Evolutionary conservation across 2,797 vertebrate genomes (phyloP).

Genomic region (Triplophysa bombifrons): DNA sequence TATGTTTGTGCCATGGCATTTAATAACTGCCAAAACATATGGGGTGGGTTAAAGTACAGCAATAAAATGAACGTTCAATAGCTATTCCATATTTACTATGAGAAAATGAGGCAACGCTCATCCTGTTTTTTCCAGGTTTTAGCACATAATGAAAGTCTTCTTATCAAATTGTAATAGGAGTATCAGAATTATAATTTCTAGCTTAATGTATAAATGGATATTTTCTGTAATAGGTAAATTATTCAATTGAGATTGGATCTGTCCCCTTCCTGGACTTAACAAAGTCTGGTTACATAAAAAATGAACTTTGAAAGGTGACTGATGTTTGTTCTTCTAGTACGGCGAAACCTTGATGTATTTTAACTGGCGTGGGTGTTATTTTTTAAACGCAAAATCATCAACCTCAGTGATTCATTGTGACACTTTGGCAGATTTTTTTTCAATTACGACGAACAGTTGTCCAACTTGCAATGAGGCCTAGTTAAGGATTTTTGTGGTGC

Average conservation of each 20-base stretch:
- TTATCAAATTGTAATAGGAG: not conserved
- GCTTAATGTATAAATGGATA: not conserved
- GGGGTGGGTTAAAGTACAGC: not conserved
- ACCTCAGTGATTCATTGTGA: not conserved
- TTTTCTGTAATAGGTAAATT: not conserved
- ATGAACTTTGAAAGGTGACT: constrained; percentile 63
- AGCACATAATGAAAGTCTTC: not conserved
- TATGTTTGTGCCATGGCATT: not conserved
- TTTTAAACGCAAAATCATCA: not conserved
- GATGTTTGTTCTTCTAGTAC: constrained; percentile 69
- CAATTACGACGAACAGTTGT: not conserved
- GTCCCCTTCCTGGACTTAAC: not conserved
- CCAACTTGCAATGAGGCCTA: not conserved
- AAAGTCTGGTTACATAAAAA: constrained; percentile 56
- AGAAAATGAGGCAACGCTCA: not conserved
- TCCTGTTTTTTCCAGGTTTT: not conserved
- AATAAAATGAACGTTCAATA: not conserved
- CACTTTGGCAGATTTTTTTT: not conserved
- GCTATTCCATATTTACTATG: not conserved
- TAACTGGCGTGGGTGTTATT: not conserved
- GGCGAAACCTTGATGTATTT: constrained; percentile 64
- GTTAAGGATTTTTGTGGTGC: not conserved
- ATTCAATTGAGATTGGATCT: not conserved
- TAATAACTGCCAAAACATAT: not conserved
- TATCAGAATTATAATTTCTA: not conserved